Base-by-base conservation (phyloP, 2,797 vertebrate genomes). In the Brachyalestes nurse region DNA sequence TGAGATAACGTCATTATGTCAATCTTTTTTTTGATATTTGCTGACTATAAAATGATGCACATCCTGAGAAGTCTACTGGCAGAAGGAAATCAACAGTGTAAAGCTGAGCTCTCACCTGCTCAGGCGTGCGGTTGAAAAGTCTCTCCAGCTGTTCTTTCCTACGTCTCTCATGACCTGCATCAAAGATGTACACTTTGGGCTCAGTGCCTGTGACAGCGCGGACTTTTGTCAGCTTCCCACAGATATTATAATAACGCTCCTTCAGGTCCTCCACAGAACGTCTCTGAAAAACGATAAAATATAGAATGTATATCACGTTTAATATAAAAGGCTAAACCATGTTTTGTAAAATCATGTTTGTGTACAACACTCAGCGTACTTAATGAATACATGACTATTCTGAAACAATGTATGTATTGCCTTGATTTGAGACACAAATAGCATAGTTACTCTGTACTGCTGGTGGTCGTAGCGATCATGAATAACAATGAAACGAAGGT, bases 381-480 rank as follows among this genome's bases (percentile, higher is more conserved):
- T 58, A 7, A 21, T 1, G 10, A 60, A 60, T 10, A 21, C 13
- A 60, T 16, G 4, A 16, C 51, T 55, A 55, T 6, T 55, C 16
- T 19, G 17, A 34, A 34, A 34, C 34, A 55, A 6, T 55, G 51
- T 19, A 55, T 17, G 51, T 7, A 55, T 34, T 34, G 34, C 34
- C 34, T 34, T 34, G 34, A 34, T 34, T 34, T 34, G 34, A 34
- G 12, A 47, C 45, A 47, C 45, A 47, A 47, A 12, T 47, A 72
- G 66, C 2, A 7, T 25, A 57, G 19, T 96, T 92, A 99, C 97
- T 95, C 97, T 97, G 92, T 97, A 98, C 89, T 99, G 97, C 88
- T 99, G 97, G 91, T 99, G 96, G 91, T 99, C 97, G 0, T 99
- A 99, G 73, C 98, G 98, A 85, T 99, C 98, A 0, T 99, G 98